Evolutionary conservation across 2,113 vertebrate genomes (phyloP).

Genomic region (Trochalopteron elliotii): DNA sequence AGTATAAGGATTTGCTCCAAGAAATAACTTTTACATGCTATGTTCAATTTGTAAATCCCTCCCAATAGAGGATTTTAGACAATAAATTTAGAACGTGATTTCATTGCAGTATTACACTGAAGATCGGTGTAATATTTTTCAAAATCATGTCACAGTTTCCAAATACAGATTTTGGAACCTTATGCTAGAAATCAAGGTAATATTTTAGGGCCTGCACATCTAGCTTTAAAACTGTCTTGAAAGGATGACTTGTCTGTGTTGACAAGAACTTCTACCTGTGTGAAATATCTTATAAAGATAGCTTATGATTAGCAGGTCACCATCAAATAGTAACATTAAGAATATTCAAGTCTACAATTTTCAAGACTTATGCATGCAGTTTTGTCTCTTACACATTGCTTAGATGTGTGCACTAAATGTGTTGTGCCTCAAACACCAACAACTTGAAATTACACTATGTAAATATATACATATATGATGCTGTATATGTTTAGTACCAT

Average conservation of each 20-base stretch:
- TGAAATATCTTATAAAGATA: constrained; percentile 82
- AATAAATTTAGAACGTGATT: constrained; percentile 60
- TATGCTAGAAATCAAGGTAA: constrained; percentile 61
- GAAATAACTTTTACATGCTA: constrained; percentile 38
- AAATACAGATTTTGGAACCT: constrained; percentile 62
- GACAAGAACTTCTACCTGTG: constrained; percentile 66
- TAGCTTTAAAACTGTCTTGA: constrained; percentile 63
- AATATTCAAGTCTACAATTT: constrained; percentile 71
- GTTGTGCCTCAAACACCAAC: constrained; percentile 76
- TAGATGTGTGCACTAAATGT: constrained; percentile 70
- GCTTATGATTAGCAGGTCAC: constrained; percentile 72
- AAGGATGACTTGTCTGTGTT: constrained; percentile 64
- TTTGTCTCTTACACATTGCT: constrained; percentile 67
- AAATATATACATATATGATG: constrained; percentile 64
- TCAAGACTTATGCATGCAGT: constrained; percentile 72
- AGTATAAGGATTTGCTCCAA: constrained; percentile 38
- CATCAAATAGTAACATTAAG: constrained; percentile 74
- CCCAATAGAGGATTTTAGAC: constrained; percentile 43
- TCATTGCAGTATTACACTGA: constrained; percentile 65
- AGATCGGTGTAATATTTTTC: constrained; percentile 36
- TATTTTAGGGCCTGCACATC: constrained; percentile 52
- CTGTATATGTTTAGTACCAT: constrained; percentile 68
- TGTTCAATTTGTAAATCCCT: constrained; percentile 34
- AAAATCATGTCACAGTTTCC: constrained; percentile 46
- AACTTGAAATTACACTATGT: constrained; percentile 63